Evolutionary conservation across 1,140 invertebrate species (phyloP).

Genomic region (Drosophila mayri): DNA sequence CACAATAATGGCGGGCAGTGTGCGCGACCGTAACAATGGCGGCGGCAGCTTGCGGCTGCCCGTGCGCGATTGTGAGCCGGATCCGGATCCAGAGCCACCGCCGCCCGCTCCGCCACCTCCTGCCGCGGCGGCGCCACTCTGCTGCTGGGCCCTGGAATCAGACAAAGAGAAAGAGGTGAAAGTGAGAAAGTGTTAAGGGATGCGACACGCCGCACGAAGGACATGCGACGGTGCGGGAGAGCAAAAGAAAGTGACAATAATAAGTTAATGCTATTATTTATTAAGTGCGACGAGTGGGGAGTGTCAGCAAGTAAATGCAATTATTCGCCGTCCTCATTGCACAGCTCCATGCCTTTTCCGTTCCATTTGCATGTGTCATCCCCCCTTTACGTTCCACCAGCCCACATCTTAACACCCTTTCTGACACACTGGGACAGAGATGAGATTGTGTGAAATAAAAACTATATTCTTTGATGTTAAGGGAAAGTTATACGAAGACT

Average conservation of each 20-base stretch:
- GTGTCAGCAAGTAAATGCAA: constrained; percentile 65
- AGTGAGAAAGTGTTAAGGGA: constrained; percentile 48
- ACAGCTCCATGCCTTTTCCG: constrained; percentile 57
- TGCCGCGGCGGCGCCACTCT: constrained; percentile 88
- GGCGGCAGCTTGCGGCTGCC: constrained; percentile 86
- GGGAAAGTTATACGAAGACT: no score
- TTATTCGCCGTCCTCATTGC: constrained; percentile 47
- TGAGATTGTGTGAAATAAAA: neutral
- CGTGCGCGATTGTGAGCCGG: constrained; percentile 76
- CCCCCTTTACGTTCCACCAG: no score
- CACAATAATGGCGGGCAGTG: constrained; percentile 94
- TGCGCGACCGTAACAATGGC: constrained; percentile 92
- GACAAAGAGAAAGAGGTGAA: constrained; percentile 19
- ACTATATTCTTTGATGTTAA: neutral
- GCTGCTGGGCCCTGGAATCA: constrained; percentile 72
- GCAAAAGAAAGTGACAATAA: constrained; percentile 61
- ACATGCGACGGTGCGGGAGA: constrained; percentile 19
- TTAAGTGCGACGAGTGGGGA: constrained; percentile 50
- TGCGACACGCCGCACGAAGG: neutral
- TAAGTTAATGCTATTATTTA: constrained; percentile 78
- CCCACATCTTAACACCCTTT: neutral
- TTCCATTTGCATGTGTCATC: constrained; percentile 60
- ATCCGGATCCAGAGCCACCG: constrained; percentile 51
- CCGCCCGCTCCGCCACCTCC: constrained; percentile 86
- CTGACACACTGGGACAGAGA: constrained; percentile 3